Evolutionary conservation across 2,888 invertebrate species (phyloP), one percentile per base, ranked within the genome.

Genomic region (Pollenia amentaria): DNA sequence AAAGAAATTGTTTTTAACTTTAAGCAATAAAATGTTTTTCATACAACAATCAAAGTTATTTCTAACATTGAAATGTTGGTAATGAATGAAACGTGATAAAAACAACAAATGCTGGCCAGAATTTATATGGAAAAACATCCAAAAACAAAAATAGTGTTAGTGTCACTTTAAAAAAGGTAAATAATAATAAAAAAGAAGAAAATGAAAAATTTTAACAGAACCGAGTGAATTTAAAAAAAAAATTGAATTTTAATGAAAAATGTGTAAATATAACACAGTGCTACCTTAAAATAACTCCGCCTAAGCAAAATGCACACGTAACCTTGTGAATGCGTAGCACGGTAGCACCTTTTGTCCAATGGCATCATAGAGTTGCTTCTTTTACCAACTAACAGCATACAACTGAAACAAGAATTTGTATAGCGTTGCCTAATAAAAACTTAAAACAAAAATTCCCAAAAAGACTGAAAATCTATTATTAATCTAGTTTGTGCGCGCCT

Each of bases 241-340:
- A 40, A n/a, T 9, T 51, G 67, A 46, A 44, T 55, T 72, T 38
- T 46, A 51, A 44, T 12, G 70, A 38, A 42, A 65, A 75, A 75
- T 51, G 29, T 67, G 57, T 67, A 4, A 57, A 57, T 81, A 67
- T 60, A 76, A 57, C 6, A 76, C 69, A 69, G 2, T 69, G 81
- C 87, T 87, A 87, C 79, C 73, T 78, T 53, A 85, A 62, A 64
- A 16, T 69, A 69, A 73, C 84, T 88, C 83, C 85, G 79, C 85
- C 78, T 77, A 64, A 87, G 67, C 72, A 80, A 88, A 88, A 85
- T 89, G 89, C 88, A 88, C 85, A 88, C 93, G 93, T 93, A 93
- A 93, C 93, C 93, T 93, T 93, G 92, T 91, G 90, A 90, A 90
- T 91, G 93, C 93, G 93, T 93, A 93, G 91, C 92, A 92, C 93